These are phyloP conservation scores for Thecocarcelia acutangulata DNA, from an alignment of 2,888 invertebrate genomes.

Conservation along the genomic window DNA sequence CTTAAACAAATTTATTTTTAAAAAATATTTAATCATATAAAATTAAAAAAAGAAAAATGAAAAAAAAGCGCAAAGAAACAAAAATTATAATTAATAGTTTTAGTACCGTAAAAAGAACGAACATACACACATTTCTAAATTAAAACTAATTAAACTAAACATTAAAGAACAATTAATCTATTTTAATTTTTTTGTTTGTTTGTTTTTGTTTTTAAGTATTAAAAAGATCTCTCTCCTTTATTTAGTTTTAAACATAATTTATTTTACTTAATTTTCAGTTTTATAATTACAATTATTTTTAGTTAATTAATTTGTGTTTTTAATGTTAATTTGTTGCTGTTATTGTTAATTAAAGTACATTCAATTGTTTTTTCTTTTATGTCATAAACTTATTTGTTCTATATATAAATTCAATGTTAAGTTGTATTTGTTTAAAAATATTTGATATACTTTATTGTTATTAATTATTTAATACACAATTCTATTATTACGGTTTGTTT, in stretches of 20 bases:
- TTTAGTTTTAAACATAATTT: conserved; percentile 55
- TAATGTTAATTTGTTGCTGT: conserved; percentile 28
- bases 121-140: conserved; percentile 30
- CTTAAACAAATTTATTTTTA: conserved; percentile 58
- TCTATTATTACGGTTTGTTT: conserved; percentile 44
- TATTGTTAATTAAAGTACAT: conserved; percentile 64
- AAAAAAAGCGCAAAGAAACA: conserved; percentile 24
- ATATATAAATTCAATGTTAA: conserved; percentile 60
- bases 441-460: conserved; percentile 16
- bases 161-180: conserved; percentile 36
- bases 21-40: conserved; percentile 26
- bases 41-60: conserved; percentile 43
- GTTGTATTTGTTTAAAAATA: conserved; percentile 57
- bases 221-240: conserved; percentile 55
- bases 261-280: conserved; percentile 25
- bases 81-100: conserved; percentile 50
- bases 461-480: conserved; percentile 58
- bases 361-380: conserved; percentile 25
- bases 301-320: conserved; percentile 28
- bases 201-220: conserved; percentile 50
- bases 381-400: conserved; percentile 40
- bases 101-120: conserved; percentile 50
- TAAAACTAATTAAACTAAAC: conserved; percentile 52
- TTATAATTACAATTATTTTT: conserved; percentile 58
- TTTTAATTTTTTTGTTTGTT: neutral